A percentile compares a stretch with the other conserved stretches of the same genome.
Evolutionary conservation across 2,797 vertebrate species (phyloP).

Genomic region (Lutjanus argentimaculatus): DNA sequence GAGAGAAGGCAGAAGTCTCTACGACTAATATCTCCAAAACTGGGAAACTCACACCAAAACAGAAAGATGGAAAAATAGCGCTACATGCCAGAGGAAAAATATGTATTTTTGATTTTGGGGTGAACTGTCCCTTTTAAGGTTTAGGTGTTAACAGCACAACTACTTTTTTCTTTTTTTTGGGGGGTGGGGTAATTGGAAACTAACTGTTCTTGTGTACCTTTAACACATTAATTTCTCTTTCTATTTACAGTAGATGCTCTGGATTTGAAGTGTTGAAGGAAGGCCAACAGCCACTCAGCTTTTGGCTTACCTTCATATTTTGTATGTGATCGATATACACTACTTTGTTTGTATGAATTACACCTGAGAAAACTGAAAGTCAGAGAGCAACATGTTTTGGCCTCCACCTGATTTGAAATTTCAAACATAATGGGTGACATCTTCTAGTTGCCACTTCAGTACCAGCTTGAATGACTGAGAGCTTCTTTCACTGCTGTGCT

Average conservation of each 20-base stretch:
- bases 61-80: no score
- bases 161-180: no score
- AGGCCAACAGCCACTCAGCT: not conserved
- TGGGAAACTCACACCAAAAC: no score
- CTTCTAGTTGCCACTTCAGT: not conserved
- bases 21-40: no score
- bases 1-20: no score
- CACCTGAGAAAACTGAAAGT: not conserved
- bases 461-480: not conserved
- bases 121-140: no score
- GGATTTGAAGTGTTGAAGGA: not conserved
- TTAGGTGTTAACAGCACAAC: not conserved
- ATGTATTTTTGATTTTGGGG: no score
- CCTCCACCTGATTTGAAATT: not conserved
- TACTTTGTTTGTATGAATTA: not conserved
- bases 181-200: no score
- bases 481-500: slow-evolving; percentile 11
- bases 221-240: not conserved
- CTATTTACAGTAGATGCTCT: not conserved
- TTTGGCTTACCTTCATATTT: slow-evolving; percentile 4
- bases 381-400: not conserved
- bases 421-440: not conserved
- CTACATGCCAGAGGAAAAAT: no score
- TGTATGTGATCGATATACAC: slow-evolving; percentile 7
- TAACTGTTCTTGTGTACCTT: slow-evolving; percentile 1